These are phyloP conservation scores for Nycticryphes semicollaris DNA, from an alignment of 2,113 vertebrate species.

Conservation along the genomic window DNA sequence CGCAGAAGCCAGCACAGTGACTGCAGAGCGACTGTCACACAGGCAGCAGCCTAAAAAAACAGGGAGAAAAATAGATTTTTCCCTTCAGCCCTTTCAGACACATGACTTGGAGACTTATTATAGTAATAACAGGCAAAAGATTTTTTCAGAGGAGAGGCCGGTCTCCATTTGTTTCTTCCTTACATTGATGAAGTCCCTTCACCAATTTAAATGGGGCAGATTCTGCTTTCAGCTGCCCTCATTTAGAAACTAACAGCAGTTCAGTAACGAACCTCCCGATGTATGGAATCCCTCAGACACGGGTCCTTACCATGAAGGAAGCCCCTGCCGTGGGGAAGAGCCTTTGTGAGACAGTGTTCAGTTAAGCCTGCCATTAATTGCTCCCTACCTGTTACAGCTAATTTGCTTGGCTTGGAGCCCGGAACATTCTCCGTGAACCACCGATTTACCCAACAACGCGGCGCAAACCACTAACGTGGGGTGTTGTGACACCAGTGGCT, in stretches of 20 bases:
- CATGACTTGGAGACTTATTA: conserved; percentile 54
- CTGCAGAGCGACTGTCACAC: conserved; percentile 42
- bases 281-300: neutral
- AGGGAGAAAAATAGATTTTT: conserved; percentile 58
- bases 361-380: neutral
- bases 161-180: neutral
- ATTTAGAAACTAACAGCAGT: neutral
- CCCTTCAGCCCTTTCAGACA: conserved; percentile 54
- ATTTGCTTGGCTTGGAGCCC: neutral
- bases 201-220: neutral
- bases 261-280: neutral
- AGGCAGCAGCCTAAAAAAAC: conserved; percentile 27
- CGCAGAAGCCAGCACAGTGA: neutral
- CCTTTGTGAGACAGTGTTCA: neutral
- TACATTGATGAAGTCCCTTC: neutral
- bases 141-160: neutral
- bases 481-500: neutral
- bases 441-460: neutral
- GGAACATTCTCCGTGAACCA: neutral
- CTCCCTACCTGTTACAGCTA: neutral
- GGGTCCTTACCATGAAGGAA: neutral
- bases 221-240: neutral
- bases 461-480: neutral
- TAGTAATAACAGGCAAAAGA: conserved; percentile 20
- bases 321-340: neutral